Percentiles rank a stretch among this genome's conserved stretches.
Evolutionary conservation across 1,140 invertebrate species (phyloP).

Genomic region (Drosophila pseudoobscura): DNA sequence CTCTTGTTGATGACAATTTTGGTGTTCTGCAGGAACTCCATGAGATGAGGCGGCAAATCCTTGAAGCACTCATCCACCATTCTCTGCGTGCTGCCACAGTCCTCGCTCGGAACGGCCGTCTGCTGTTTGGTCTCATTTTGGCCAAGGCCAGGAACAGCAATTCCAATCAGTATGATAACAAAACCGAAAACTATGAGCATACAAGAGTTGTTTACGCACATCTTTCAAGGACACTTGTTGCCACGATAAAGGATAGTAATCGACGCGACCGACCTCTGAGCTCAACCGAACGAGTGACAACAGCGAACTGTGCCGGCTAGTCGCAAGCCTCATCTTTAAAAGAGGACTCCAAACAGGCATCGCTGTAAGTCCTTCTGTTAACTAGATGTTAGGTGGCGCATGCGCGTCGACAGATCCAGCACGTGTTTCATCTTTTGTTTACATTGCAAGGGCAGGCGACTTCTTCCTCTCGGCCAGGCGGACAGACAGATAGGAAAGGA

Average conservation of each 20-base stretch:
- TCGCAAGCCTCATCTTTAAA: conserved; percentile 36
- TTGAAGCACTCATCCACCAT: conserved; percentile 82
- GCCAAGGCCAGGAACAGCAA: conserved; percentile 5
- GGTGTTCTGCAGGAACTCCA: conserved; percentile 74
- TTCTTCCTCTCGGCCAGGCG: neutral
- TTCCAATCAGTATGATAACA: conserved; percentile 5
- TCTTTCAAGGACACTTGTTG: conserved; percentile 59
- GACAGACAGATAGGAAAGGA: neutral
- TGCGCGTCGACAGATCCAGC: conserved; percentile 28
- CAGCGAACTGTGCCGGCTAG: conserved; percentile 35
- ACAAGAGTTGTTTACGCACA: conserved; percentile 27
- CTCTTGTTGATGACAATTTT: conserved; percentile 73
- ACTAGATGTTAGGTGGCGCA: conserved; percentile 43
- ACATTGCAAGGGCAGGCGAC: conserved; percentile 25
- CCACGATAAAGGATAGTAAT: conserved; percentile 16
- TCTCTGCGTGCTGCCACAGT: conserved; percentile 70
- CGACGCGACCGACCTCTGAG: neutral
- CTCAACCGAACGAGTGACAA: conserved; percentile 27
- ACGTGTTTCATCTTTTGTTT: conserved; percentile 62
- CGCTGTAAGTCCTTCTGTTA: conserved; percentile 43
- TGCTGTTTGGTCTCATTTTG: conserved; percentile 27
- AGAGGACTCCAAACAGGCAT: conserved; percentile 14
- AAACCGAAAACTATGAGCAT: conserved; percentile 13
- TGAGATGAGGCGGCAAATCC: conserved; percentile 74
- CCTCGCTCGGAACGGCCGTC: conserved; percentile 20